Evolutionary conservation across 2,113 vertebrate genomes (phyloP).

Genomic region (Meriones unguiculatus): DNA sequence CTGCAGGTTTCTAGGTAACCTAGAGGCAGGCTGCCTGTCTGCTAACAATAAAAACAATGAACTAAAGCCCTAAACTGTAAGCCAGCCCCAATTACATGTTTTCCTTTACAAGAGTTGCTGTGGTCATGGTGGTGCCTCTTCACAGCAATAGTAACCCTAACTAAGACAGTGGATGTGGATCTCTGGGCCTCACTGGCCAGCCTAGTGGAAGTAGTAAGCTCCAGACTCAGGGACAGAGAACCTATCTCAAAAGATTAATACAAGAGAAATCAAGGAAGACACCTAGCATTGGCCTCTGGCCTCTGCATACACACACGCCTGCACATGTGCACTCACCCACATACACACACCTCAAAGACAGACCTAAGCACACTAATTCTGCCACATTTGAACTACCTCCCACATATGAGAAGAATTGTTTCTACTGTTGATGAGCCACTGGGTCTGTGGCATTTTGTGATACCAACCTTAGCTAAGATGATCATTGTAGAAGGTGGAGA

Average conservation of each 20-base stretch:
- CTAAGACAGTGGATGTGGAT: neutral
- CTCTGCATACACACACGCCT: neutral
- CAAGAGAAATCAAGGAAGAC: neutral
- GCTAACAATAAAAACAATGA: no score
- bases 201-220: neutral
- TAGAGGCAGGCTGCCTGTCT: no score
- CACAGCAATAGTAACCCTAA: neutral
- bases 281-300: neutral
- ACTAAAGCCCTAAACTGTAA: no score
- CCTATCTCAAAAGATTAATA: neutral
- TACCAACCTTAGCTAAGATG: neutral
- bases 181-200: neutral
- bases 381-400: neutral
- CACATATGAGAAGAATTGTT: neutral
- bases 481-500: rapidly evolving
- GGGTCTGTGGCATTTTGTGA: neutral
- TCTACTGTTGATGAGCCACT: neutral
- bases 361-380: neutral
- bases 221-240: neutral
- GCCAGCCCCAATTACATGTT: no score
- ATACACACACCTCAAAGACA: neutral
- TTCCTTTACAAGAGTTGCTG: neutral
- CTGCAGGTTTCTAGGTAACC: no score
- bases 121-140: neutral
- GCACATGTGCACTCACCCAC: rapidly evolving